Evolutionary conservation across 2,113 vertebrate species (phyloP), one percentile per base, ranked within the genome.

Genomic region (Thinocorus orbignyianus): DNA sequence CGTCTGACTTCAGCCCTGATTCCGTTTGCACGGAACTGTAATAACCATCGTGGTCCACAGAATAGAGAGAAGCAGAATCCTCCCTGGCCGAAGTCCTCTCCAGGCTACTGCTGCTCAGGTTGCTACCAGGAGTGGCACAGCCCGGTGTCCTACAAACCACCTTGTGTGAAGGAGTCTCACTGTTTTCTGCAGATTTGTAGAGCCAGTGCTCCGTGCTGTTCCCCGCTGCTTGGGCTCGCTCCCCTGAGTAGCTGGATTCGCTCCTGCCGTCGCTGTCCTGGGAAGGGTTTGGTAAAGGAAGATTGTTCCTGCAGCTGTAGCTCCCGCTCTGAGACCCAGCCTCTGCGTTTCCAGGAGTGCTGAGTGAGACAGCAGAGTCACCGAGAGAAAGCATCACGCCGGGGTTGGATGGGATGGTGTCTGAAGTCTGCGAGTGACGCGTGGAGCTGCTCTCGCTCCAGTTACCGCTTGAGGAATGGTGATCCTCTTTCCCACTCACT

Each of bases 1-100:
- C 62, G 22, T 98, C 98, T 37, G 98, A 96, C 57, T 98, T 98
- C 54, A 98, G 97, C 25, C 98, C 98, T 0, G 98, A 98, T 71
- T 99, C 98, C 48, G 97, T 18, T 77, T 98, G 98, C 98, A 98
- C 83, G 52, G 99, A 98, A 26, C 98, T 95, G 51, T 98, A 99
- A 96, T 97, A 99, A 42, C 98, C 98, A 8, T 99, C 98, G 0
- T 98, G 99, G 72, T 99, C 99, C 90, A 99, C 98, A 19, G 99
- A 99, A 90, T 98, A 98, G 42, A 99, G 92, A 30, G 99, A 99
- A 89, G 98, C 97, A 58, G 98, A 98, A 92, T 99, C 99, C 0
- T 99, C 99, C 70, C 96, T 98, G 91, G 96, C 97, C 1, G 98
- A 98, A 0, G 98, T 96, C 57, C 95, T 98, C 82, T 99, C 99